Conservation (phyloP, 2,113 vertebrate species). For the Leptobrachium ailaonicum region DNA sequence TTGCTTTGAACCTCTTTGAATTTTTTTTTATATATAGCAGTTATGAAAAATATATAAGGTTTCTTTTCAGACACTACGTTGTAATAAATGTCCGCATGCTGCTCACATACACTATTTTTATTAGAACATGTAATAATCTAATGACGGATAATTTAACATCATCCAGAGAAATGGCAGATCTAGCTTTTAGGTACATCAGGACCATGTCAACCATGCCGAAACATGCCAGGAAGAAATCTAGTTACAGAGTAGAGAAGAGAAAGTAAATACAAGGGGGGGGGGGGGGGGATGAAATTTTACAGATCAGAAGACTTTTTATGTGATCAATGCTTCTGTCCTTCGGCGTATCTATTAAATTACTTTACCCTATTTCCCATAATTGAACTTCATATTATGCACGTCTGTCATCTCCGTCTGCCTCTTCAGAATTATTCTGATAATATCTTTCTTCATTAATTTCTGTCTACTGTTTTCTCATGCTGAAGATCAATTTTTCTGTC, state of each 20-base stretch:
- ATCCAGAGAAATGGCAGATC: no score
- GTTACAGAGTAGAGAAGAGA: neutral
- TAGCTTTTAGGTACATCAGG: no score
- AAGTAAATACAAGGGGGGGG: neutral
- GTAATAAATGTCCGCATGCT: no score
- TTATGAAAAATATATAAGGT: no score
- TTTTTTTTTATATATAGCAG: no score
- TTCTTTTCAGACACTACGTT: no score
- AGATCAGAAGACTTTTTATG: neutral
- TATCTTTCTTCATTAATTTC: constrained; percentile 6
- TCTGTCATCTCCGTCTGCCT: constrained; percentile 16
- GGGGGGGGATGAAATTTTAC: neutral
- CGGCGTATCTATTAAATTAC: neutral
- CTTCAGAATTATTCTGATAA: neutral
- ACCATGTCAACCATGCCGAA: no score
- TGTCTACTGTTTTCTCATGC: constrained; percentile 10
- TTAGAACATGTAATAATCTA: no score
- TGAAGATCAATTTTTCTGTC: constrained; percentile 1
- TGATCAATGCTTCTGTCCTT: neutral
- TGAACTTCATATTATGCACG: neutral
- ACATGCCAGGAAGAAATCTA: neutral
- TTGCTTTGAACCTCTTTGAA: no score
- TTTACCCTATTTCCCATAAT: constrained; percentile 18
- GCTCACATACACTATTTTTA: no score
- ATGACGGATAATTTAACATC: no score